A percentile compares a stretch with the other conserved stretches of the same genome.
Conservation (phyloP, 2,113 vertebrate genomes). For the Paraplagusia blochii region DNA sequence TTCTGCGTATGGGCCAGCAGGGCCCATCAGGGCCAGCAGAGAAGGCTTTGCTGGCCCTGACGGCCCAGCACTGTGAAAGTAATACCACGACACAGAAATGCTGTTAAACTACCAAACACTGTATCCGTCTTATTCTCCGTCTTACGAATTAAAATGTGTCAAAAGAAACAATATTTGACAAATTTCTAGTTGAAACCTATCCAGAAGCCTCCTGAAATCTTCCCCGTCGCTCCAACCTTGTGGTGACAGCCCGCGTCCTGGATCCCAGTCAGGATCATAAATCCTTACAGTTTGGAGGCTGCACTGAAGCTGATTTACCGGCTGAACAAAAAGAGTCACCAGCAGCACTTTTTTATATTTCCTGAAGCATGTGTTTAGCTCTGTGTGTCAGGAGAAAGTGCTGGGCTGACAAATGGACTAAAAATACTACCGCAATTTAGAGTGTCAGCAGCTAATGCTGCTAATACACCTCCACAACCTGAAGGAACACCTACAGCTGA, state of each 20-base stretch:
- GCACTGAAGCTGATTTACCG: conserved; percentile 3
- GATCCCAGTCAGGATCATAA: neutral
- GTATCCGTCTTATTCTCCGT: too few species aligned
- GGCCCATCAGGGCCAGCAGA: too few species aligned
- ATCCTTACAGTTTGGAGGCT: neutral
- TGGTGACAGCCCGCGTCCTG: neutral
- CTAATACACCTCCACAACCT: conserved; percentile 16
- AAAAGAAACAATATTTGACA: too few species aligned
- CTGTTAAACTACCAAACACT: too few species aligned
- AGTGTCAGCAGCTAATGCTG: conserved; percentile 11
- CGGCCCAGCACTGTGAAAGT: too few species aligned
- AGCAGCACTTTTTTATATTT: conserved; percentile 6
- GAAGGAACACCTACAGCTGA: conserved; percentile 24
- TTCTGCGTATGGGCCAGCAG: too few species aligned
- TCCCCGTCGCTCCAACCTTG: neutral
- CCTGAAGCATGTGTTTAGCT: conserved; percentile 12
- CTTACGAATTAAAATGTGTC: too few species aligned
- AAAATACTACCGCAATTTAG: conserved; percentile 30
- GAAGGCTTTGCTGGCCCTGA: too few species aligned
- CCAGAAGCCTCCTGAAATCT: too few species aligned
- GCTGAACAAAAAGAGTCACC: conserved; percentile 1
- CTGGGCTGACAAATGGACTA: conserved; percentile 13
- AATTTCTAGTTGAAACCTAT: too few species aligned
- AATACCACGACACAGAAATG: too few species aligned
- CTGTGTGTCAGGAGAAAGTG: conserved; percentile 3